These are phyloP conservation scores for Alethe castanea DNA, from an alignment of 2,113 vertebrate genomes.

Conservation along the genomic window DNA sequence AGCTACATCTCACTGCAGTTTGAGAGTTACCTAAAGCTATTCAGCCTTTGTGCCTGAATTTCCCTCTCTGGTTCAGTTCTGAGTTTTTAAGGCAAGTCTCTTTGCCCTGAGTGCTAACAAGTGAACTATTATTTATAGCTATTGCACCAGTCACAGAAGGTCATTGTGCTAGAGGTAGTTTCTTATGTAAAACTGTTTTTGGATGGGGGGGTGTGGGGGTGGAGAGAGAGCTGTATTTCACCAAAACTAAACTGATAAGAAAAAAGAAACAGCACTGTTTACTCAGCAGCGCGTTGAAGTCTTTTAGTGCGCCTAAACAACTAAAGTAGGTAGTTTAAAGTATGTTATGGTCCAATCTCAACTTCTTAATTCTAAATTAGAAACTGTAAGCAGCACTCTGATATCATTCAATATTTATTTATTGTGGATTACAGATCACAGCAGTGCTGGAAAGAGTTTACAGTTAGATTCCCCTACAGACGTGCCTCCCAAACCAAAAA, in stretches of 20 bases:
- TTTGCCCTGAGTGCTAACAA: not conserved
- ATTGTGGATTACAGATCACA: not conserved
- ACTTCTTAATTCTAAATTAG: not conserved
- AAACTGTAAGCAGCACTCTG: not conserved
- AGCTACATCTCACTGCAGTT: not conserved
- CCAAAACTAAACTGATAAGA: slow-evolving; percentile 35
- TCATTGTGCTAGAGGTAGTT: slow-evolving; percentile 53
- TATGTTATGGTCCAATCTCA: fast-evolving
- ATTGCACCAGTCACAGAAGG: slow-evolving; percentile 19
- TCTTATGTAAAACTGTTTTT: slow-evolving; percentile 48
- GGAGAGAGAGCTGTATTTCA: not conserved
- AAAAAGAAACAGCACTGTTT: not conserved
- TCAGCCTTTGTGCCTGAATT: not conserved
- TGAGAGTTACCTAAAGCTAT: not conserved
- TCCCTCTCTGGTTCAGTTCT: not conserved
- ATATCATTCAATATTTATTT: not conserved
- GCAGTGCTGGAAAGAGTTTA: not conserved
- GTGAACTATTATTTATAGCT: slow-evolving; percentile 16
- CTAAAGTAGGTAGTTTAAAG: not conserved
- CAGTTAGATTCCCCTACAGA: not conserved
- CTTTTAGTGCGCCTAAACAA: not conserved
- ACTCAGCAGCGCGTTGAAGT: not conserved
- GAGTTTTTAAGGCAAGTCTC: not conserved
- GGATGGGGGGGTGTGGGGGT: not conserved
- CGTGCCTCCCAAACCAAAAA: slow-evolving; percentile 34